Base-by-base conservation (phyloP, 2,888 invertebrate genomes). In the Spilarctia lutea region DNA sequence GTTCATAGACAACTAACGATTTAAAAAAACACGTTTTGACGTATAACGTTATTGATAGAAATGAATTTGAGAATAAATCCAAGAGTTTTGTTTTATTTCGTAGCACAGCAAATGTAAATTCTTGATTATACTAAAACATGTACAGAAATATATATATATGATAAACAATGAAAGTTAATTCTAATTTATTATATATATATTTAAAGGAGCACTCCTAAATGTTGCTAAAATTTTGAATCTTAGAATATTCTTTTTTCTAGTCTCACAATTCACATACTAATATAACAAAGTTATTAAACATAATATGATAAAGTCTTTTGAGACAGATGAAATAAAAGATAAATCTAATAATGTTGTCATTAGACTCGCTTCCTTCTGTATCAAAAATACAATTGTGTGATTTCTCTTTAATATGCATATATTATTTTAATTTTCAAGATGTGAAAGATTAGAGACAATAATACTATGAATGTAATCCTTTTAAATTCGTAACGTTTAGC, bases 401-500 rank as follows among this genome's bases (percentile, higher is more conserved):
- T 13, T n/a, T n/a, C n/a, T n/a, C 0, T 60, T 42, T 60, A 3
- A 27, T 60, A n/a, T 60, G n/a, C 60, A 60, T 27, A 52, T 48
- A 18, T 56, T 56, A 56, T 60, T 60, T 20, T 65, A 65, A 18
- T 68, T 18, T 52, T 65, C 24, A 66, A 27, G 18, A 27, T 11
- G 30, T 35, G 56, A 69, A 69, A 52, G 35, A 63, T 35, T 35
- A 13, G 27, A 4, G n/a, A 30, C 48, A 56, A 56, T 48, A n/a
- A 35, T n/a, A 35, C 35, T 69, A 56, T 35, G 35, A n/a, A 69
- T 56, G 35, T 35, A 69, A 69, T 69, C n/a, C 69, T 42, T 63
- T 63, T 30, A 72, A 27, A 70, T 70, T 42, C 30, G 27, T 39
- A 27, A 56, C 52, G 42, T 71, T 66, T 65, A 75, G 75, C 18